phyloP scores from a whole-genome alignment of 2,888 invertebrate genomes.

The Phyllotreta cruciferae region DNA sequence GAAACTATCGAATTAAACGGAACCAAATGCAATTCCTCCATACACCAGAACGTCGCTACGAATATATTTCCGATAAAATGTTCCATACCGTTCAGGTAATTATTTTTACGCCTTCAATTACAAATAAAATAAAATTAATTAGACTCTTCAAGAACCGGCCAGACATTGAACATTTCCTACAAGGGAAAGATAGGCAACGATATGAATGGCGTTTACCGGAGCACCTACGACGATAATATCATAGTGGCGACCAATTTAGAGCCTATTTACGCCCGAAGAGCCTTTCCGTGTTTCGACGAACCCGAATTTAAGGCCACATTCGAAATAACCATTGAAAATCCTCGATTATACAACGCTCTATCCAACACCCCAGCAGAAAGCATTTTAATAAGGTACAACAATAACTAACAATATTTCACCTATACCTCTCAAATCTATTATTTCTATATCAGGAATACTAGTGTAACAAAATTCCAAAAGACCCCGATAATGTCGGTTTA shows the following conservation, averaged over 20 bases:
- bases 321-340: slow-evolving; percentile 59
- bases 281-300: slow-evolving; percentile 81
- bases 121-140: background rate
- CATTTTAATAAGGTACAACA: background rate
- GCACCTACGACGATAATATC: slow-evolving; percentile 56
- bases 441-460: slow-evolving; percentile 15
- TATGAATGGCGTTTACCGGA: slow-evolving; percentile 61
- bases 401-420: background rate
- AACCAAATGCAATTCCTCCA: slow-evolving; percentile 2
- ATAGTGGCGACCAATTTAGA: slow-evolving; percentile 75
- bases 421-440: background rate
- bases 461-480: slow-evolving; percentile 48
- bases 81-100: slow-evolving; percentile 11
- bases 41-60: slow-evolving; percentile 6
- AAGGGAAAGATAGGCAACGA: slow-evolving; percentile 52
- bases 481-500: slow-evolving; percentile 70
- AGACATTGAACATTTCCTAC: slow-evolving; percentile 46
- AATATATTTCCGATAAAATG: slow-evolving; percentile 27
- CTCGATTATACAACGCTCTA: slow-evolving; percentile 50
- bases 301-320: slow-evolving; percentile 73
- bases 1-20: background rate
- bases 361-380: slow-evolving; percentile 36
- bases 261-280: slow-evolving; percentile 70
- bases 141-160: background rate
- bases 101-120: slow-evolving; percentile 3